These are phyloP conservation scores for Montipora capricornis DNA, from an alignment of 64 coral and sea anemone genomes.

Conservation along the genomic window DNA sequence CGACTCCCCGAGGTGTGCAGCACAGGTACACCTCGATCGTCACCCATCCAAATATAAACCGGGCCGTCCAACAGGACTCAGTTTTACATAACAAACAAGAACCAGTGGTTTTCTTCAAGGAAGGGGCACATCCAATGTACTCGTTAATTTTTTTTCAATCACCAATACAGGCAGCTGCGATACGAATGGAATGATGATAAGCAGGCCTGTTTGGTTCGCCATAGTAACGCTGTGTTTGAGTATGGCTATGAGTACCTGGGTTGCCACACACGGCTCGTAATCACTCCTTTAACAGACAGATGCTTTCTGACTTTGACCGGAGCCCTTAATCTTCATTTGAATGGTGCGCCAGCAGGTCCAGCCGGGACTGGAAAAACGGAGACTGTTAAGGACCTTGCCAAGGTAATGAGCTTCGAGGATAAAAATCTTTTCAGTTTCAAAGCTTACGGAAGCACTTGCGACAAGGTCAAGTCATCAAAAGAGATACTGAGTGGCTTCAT, in stretches of 20 bases:
- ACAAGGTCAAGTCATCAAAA: too few relatives aligned
- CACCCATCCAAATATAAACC: too few relatives aligned
- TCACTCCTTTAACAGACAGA: slow-evolving; percentile 95
- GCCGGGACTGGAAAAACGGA: slow-evolving; percentile 98
- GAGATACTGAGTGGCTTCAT: too few relatives aligned
- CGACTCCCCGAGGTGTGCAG: too few relatives aligned
- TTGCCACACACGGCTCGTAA: slow-evolving; percentile 87
- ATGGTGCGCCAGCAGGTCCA: slow-evolving; percentile 96
- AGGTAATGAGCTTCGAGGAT: slow-evolving; percentile 49
- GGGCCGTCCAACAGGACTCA: too few relatives aligned
- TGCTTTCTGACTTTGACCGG: slow-evolving; percentile 98
- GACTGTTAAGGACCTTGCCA: slow-evolving; percentile 97
- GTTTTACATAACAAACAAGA: too few relatives aligned
- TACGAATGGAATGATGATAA: slow-evolving; percentile 92
- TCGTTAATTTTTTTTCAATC: too few relatives aligned
- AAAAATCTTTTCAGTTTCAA: too few relatives aligned
- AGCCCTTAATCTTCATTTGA: slow-evolving; percentile 86
- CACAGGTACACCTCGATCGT: too few relatives aligned
- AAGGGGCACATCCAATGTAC: too few relatives aligned
- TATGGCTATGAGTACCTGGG: slow-evolving; percentile 99
- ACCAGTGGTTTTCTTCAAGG: too few relatives aligned
- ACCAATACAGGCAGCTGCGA: slow-evolving; percentile 77
- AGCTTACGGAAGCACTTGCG: too few relatives aligned
- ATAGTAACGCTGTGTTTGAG: slow-evolving; percentile 89
- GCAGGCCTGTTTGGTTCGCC: slow-evolving; percentile 73